Conservation (phyloP, 2,797 vertebrate species). For the Sebastiscus albofasciatus region DNA sequence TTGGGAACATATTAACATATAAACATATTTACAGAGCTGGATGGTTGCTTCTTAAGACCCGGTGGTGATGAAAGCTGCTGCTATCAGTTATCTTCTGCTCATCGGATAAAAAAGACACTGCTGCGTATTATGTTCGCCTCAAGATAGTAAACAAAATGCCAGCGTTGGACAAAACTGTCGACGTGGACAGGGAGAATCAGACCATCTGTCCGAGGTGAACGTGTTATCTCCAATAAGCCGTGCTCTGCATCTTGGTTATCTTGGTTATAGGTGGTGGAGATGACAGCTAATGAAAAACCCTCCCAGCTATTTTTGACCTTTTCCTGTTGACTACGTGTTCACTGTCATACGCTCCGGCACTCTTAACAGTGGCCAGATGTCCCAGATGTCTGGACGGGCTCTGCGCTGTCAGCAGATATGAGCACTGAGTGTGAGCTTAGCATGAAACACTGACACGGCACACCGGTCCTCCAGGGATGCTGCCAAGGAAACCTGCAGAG, state of each 20-base stretch:
- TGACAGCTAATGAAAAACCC: conserved; percentile 26
- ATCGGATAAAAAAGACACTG: not conserved
- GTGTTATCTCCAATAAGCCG: not conserved
- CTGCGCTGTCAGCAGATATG: conserved; percentile 71
- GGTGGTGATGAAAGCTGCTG: not conserved
- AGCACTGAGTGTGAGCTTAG: conserved; percentile 27
- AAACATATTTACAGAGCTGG: conserved; percentile 3
- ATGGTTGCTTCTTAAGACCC: not conserved
- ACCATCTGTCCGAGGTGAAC: not conserved
- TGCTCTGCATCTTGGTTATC: not conserved
- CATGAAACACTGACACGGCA: conserved; percentile 56
- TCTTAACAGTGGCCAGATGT: conserved; percentile 60
- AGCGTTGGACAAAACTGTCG: not conserved
- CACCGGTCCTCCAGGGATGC: conserved; percentile 48
- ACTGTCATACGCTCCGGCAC: conserved; percentile 21
- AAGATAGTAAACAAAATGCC: not conserved
- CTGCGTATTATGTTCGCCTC: not conserved
- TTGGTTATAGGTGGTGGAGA: not conserved
- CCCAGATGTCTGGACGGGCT: conserved; percentile 40
- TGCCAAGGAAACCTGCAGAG: conserved; percentile 49
- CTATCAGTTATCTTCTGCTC: not conserved
- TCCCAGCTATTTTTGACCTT: conserved; percentile 32
- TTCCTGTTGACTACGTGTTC: conserved; percentile 33
- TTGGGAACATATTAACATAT: conserved; percentile 1
- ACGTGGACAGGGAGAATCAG: not conserved